A percentile compares a stretch with the other conserved stretches of the same genome.
phyloP scores from a whole-genome alignment of 2,888 invertebrate genomes.

The Tachina lurida region DNA sequence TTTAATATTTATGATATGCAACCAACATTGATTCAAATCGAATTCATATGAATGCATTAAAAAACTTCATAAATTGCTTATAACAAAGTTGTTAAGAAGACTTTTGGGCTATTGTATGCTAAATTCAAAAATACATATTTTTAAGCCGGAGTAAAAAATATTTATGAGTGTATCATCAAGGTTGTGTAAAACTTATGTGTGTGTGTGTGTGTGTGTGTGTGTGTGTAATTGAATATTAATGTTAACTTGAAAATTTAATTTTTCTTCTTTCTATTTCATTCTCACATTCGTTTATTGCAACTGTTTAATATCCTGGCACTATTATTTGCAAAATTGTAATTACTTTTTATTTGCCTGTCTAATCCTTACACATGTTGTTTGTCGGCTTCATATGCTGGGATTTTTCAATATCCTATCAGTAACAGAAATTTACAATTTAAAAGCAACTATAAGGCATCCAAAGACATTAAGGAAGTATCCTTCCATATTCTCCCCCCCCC shows the following conservation, averaged over 20 bases:
- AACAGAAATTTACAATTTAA: constrained; percentile 5
- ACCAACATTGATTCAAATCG: constrained; percentile 41
- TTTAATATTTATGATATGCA: constrained; percentile 56
- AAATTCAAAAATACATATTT: constrained; percentile 30
- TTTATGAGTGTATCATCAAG: background rate
- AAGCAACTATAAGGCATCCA: background rate
- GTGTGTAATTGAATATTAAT: background rate
- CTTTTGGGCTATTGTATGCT: constrained; percentile 33
- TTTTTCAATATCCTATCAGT: constrained; percentile 41
- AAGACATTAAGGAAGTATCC: background rate
- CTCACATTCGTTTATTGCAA: background rate
- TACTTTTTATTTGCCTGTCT: constrained; percentile 45
- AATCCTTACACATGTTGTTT: constrained; percentile 43
- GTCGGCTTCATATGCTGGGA: constrained; percentile 10
- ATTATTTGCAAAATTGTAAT: constrained; percentile 26
- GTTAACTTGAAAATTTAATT: background rate
- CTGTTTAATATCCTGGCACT: constrained; percentile 37
- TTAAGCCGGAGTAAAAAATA: background rate
- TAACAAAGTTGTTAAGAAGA: constrained; percentile 43
- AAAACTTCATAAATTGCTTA: constrained; percentile 49
- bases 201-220: too few relatives aligned
- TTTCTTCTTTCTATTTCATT: background rate
- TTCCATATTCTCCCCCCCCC: too few relatives aligned
- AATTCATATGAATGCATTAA: constrained; percentile 11
- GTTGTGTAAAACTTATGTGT: background rate